Evolutionary conservation across 2,888 invertebrate species (phyloP), one percentile per base, ranked within the genome.

Genomic region (Papilio protenor): DNA sequence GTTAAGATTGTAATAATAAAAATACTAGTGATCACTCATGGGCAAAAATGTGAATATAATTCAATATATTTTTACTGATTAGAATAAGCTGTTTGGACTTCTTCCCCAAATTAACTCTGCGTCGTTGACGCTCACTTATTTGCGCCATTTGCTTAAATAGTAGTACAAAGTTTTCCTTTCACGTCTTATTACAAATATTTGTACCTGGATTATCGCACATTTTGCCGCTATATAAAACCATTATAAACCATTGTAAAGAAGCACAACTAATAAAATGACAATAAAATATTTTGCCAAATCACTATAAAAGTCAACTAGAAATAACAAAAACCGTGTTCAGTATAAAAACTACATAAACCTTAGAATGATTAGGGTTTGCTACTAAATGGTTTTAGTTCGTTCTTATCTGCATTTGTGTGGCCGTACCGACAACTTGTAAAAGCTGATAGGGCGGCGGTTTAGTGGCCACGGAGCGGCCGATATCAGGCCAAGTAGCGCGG

Each of bases 341-440:
- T 64, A 72, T 72, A 72, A 76, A 66, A 76, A 72, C 40, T 71
- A 61, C 49, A 52, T 66, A 77, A 73, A 77, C 73, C 64, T 77
- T 27, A 55, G 40, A 66, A 78, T 78, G 71, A 49, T 72, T 76
- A 72, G 72, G 72, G 76, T 40, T 71, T 33, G 61, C 23, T 72
- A 72, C 61, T 52, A 52, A 76, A 71, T 72, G 76, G 76, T 72
- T 76, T 71, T 23, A 78, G 78, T 78, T 78, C 55, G 14, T 61
- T 69, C 66, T 91, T 91, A 91, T 91, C 91, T 88, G 90, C 91
- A 91, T 90, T 86, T 90, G 89, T 88, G 86, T 83, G 85, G 87
- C 84, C 83, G 84, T 88, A 85, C 87, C 86, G 88, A 85, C 87
- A 87, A 91, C 84, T 88, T 88, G 91, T 91, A 89, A 91, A 87